These are phyloP conservation scores for Triops longicaudatus DNA, from an alignment of 1,140 invertebrate genomes.

Conservation along the genomic window DNA sequence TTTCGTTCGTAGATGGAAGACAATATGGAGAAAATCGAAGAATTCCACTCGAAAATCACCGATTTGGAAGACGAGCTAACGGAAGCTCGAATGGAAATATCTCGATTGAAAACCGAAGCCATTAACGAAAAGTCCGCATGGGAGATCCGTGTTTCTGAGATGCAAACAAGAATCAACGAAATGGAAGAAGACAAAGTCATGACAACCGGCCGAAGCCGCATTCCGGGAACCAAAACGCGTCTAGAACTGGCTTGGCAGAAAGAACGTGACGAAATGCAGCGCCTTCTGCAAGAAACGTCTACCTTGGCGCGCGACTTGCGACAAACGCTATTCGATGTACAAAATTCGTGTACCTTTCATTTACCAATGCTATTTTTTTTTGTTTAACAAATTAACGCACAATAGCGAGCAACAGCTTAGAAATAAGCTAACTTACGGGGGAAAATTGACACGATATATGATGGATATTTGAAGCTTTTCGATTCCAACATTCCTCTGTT, in stretches of 20 bases:
- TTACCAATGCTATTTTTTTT: too few species aligned
- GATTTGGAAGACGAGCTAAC: constrained; percentile 81
- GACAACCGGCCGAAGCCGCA: constrained; percentile 52
- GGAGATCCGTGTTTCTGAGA: constrained; percentile 78
- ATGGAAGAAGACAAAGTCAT: constrained; percentile 75
- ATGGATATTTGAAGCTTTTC: too few species aligned
- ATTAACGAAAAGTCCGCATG: constrained; percentile 77
- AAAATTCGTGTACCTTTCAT: neutral
- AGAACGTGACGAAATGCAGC: constrained; percentile 83
- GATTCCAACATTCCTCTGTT: too few species aligned
- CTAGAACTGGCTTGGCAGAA: constrained; percentile 94
- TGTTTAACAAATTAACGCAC: neutral
- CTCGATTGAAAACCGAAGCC: constrained; percentile 78
- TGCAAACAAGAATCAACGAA: constrained; percentile 86
- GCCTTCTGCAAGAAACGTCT: constrained; percentile 80
- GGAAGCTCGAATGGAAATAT: constrained; percentile 67
- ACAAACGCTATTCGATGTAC: constrained; percentile 74
- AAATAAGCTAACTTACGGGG: too few species aligned
- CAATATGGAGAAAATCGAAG: constrained; percentile 24
- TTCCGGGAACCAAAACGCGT: constrained; percentile 72
- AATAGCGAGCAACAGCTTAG: constrained; percentile 16
- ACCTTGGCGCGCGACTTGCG: constrained; percentile 78
- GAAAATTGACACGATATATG: too few species aligned
- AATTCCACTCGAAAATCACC: constrained; percentile 50
- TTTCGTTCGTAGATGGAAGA: constrained; percentile 28